Conservation (phyloP, 1,140 invertebrate genomes). For the Camponotus floridanus region DNA sequence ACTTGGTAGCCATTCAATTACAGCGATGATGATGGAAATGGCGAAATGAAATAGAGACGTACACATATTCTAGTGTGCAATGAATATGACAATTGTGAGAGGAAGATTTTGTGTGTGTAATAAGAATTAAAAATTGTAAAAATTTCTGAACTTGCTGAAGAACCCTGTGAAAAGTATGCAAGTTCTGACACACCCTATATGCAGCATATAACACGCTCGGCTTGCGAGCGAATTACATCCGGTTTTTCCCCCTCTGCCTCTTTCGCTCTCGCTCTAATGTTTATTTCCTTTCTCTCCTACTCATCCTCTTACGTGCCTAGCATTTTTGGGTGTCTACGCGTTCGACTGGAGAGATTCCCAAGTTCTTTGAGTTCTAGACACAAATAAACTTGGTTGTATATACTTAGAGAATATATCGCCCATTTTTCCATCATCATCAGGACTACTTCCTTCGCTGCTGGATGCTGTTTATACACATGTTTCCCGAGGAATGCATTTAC, state of each 20-base stretch:
- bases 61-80: constrained; percentile 20
- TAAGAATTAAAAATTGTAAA: not conserved
- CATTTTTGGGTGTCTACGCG: constrained; percentile 25
- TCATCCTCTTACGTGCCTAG: not conserved
- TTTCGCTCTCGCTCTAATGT: not conserved
- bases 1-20: not conserved
- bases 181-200: constrained; percentile 17
- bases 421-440: not conserved
- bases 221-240: constrained; percentile 57
- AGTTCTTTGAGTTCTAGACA: not conserved
- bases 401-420: not conserved
- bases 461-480: not conserved
- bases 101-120: not conserved
- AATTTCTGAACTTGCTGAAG: not conserved
- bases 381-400: not conserved
- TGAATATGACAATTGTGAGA: not conserved
- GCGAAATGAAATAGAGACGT: not conserved
- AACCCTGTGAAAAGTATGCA: not conserved
- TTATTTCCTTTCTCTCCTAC: constrained; percentile 19
- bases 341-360: not conserved
- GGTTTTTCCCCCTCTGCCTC: constrained; percentile 22
- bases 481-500: not conserved
- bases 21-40: constrained; percentile 39
- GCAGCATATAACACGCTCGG: constrained; percentile 28
- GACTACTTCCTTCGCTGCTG: not conserved